Evolutionary conservation across 2,797 vertebrate genomes (phyloP).

Genomic region (Dicrostonyx torquatus): DNA sequence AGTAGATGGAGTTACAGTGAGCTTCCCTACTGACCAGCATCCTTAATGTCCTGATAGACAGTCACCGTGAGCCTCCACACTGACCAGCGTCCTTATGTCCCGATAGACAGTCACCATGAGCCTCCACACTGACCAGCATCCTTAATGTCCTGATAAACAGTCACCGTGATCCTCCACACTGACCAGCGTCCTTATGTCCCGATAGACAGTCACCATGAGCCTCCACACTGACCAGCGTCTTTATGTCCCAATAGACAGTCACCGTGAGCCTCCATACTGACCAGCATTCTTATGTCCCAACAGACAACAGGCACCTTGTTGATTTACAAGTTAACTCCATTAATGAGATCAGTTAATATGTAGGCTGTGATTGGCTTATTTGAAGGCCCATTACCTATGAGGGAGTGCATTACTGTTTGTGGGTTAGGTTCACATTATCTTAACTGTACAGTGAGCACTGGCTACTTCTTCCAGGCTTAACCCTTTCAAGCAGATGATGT

Average conservation of each 20-base stretch:
- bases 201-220: background rate
- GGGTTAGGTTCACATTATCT: background rate
- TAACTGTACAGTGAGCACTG: background rate
- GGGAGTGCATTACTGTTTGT: background rate
- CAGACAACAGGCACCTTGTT: background rate
- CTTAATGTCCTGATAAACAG: too few relatives aligned
- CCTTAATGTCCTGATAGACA: constrained; percentile 2
- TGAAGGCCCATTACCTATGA: background rate
- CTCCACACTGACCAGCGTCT: background rate
- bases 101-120: background rate
- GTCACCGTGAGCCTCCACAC: background rate
- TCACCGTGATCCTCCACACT: too few relatives aligned
- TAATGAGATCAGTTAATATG: constrained; percentile 23
- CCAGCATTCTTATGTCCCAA: constrained; percentile 1
- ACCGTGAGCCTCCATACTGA: background rate
- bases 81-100: constrained; percentile 9
- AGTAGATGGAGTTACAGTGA: background rate
- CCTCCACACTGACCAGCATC: background rate
- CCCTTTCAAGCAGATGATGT: background rate
- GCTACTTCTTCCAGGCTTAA: background rate
- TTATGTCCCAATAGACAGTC: background rate
- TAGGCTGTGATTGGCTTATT: background rate
- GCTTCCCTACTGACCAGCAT: background rate
- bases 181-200: constrained; percentile 11
- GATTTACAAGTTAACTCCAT: background rate